phyloP scores from a whole-genome alignment of 2,113 vertebrate species.

The Ovibos moschatus region DNA sequence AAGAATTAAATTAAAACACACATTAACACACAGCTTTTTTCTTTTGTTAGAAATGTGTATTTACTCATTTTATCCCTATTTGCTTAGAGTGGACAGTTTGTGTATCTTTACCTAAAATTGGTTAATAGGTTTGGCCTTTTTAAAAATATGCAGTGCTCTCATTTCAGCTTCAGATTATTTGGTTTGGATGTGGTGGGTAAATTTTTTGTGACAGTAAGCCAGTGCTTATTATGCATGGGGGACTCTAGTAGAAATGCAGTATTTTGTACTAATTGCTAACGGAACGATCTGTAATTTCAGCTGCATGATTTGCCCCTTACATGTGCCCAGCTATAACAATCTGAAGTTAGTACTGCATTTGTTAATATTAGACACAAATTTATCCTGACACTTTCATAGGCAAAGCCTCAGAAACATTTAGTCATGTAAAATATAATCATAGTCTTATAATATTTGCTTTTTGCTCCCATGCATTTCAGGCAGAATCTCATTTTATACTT shows the following conservation, averaged over 20 bases:
- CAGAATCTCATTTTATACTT: conserved; percentile 41
- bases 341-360: conserved; percentile 78
- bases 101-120: conserved; percentile 35
- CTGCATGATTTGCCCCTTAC: conserved; percentile 72
- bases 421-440: conserved; percentile 76
- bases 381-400: conserved; percentile 79
- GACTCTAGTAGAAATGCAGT: conserved; percentile 55
- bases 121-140: conserved; percentile 41
- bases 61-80: background rate
- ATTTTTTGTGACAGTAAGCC: conserved; percentile 65
- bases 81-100: background rate
- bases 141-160: background rate
- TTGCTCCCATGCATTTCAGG: conserved; percentile 53
- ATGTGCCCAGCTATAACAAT: conserved; percentile 68
- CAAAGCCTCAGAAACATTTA: conserved; percentile 74
- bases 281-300: conserved; percentile 61
- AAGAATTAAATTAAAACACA: conserved; percentile 12
- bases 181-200: conserved; percentile 32
- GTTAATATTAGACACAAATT: conserved; percentile 76
- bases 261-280: conserved; percentile 72
- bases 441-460: conserved; percentile 73
- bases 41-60: background rate
- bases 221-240: conserved; percentile 60
- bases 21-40: background rate
- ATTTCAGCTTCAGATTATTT: conserved; percentile 43